Evolutionary conservation across 2,888 invertebrate species (phyloP), one percentile per base, ranked within the genome.

Genomic region (Agonopterix arenella): DNA sequence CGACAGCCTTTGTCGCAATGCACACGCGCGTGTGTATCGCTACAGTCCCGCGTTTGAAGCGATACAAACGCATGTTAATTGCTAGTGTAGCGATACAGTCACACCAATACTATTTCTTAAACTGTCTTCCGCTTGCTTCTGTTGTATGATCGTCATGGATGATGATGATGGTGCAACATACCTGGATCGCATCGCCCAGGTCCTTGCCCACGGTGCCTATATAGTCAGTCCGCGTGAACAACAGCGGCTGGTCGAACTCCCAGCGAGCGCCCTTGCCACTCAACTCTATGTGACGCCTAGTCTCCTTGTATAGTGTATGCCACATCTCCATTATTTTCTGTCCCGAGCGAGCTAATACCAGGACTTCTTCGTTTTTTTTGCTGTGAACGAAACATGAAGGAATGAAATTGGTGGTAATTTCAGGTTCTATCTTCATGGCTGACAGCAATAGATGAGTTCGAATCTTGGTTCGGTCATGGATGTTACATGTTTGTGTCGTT

Each of bases 221-320:
- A 64, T 97, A 97, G 69, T 97, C 96, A 0, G 97, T 96, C 52
- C 93, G 92, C 1, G 93, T 93, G 76, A 98, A 98, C 36, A 98
- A 83, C 43, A 92, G 90, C 10, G 92, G 92, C 62, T 95, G 93
- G 69, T 97, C 95, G 76, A 98, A 98, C 78, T 98, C 97, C 98
- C 98, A 98, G 8, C 98, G 91, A 4, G 93, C 91, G 28, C 96
- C 96, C 59, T 96, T 95, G 0, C 96, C 97, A 1, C 96, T 94
- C 11, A 93, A 79, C 77, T 98, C 98, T 55, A 98, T 98, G 62
- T 93, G 93, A n/a, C 93, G 91, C 9, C 98, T 90, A 3, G 94
- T 95, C 44, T 93, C 90, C 69, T 93, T 90, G 76, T 97, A 98
- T 0, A 93, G 86, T 0, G 84, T 72, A 66, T 95, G 94, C 96